phyloP scores from a whole-genome alignment of 2,113 vertebrate genomes.

The Brienomyrus longianalis region DNA sequence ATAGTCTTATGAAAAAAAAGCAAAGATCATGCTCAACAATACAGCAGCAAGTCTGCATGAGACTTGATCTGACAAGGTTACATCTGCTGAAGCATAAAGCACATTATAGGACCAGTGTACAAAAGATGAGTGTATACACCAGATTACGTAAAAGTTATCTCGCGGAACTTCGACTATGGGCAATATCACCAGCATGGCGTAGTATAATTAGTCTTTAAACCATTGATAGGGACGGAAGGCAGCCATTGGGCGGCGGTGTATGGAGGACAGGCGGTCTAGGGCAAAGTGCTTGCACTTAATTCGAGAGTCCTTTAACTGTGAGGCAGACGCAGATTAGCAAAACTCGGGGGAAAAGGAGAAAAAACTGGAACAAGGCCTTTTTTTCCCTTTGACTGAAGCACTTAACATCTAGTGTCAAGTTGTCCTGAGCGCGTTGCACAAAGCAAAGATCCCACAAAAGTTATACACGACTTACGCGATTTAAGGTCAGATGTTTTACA shows the following conservation, averaged over 20 bases:
- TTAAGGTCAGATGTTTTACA: background rate
- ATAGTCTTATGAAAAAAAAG: background rate
- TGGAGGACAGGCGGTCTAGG: background rate
- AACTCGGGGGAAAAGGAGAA: background rate
- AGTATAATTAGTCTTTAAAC: background rate
- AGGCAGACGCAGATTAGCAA: conserved; percentile 12
- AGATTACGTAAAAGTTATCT: background rate
- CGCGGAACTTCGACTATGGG: background rate
- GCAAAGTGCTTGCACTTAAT: conserved; percentile 18
- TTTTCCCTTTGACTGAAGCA: background rate
- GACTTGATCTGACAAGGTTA: background rate
- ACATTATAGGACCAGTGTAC: background rate
- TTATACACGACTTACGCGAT: background rate
- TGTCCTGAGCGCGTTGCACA: background rate
- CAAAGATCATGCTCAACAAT: background rate
- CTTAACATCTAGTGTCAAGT: conserved; percentile 19
- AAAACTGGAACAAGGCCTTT: background rate
- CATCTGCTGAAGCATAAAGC: background rate
- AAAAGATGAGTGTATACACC: background rate
- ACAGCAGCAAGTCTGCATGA: background rate
- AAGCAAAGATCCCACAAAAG: background rate
- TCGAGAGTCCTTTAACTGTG: conserved; percentile 19
- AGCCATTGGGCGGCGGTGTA: background rate
- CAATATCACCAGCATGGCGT: background rate
- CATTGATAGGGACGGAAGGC: background rate